Evolutionary conservation across 2,113 vertebrate species (phyloP).

Genomic region (Pimephales promelas): DNA sequence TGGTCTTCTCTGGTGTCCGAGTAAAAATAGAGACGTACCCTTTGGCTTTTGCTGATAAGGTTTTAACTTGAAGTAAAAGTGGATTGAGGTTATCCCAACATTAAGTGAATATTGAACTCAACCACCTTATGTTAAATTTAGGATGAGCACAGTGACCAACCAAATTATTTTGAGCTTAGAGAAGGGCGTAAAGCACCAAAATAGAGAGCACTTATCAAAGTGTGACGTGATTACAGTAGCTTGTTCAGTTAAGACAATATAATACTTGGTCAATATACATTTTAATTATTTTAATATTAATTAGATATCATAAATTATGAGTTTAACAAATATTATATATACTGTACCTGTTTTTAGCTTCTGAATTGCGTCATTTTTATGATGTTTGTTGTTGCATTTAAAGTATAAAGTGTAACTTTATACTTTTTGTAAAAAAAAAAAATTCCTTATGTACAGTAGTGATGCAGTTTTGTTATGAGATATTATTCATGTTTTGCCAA

Average conservation of each 20-base stretch:
- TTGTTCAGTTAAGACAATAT: background rate
- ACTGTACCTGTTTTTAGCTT: no score
- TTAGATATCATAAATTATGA: no score
- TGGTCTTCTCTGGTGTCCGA: background rate
- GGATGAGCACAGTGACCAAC: background rate
- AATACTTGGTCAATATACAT: no score
- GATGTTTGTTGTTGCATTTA: no score
- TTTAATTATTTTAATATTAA: no score
- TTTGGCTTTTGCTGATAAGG: slow-evolving; percentile 15
- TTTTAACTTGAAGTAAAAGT: slow-evolving; percentile 18
- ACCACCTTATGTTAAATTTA: slow-evolving; percentile 14
- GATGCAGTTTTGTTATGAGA: background rate
- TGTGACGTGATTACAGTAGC: background rate
- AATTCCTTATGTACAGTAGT: background rate
- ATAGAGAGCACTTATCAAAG: background rate
- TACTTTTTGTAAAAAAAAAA: no score
- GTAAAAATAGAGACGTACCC: slow-evolving; percentile 23
- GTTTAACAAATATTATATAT: no score
- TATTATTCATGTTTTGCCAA: background rate
- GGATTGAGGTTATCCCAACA: background rate
- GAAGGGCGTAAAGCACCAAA: background rate
- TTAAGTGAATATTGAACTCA: background rate
- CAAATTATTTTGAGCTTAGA: background rate
- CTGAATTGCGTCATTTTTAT: no score
- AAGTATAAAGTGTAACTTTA: no score